Base-by-base conservation (phyloP, 2,888 invertebrate genomes). In the Taphrorychus bicolor region DNA sequence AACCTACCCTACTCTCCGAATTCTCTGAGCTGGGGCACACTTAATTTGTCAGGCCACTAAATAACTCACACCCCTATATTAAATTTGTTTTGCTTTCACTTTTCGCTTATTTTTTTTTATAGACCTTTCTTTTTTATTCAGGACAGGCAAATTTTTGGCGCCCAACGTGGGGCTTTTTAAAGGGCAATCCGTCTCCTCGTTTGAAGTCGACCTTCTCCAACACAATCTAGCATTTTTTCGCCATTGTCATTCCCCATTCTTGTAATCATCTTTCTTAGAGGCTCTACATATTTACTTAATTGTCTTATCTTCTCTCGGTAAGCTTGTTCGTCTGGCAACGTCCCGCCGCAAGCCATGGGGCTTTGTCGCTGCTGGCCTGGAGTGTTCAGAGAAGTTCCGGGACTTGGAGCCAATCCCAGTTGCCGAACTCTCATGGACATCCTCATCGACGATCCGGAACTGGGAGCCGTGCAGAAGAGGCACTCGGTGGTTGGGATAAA, bases 221-320 rank as follows among this genome's bases (percentile, higher is more conserved):
- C 2, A 95, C 97, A 61, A 93, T 91, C 82, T 98, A 97, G 80
- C 97, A 98, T 80, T 97, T 97, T 48, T 94, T 85, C 11, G 98
- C 83, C 0, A 95, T 95, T 93, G 80, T 94, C 94, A 79, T 90
- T 92, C 78, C 93, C 92, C 85, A 92, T 92, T 77, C 91, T 87
- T 59, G 93, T 90, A 73, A 98, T 94, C 93, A 97, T 95, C 70
- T 94, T 87, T 52, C 94, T 86, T 19, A 98, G 83, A 0, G 97
- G 96, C 76, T 97, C 97, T 73, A 97, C 95, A 80, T 95, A 98
- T 82, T 95, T 95, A 75, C 93, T 94, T 23, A 98, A 86, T 78
- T 97, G 95, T 23, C 94, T 89, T 19, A 71, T 67, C 82, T 97
- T 98, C 78, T 97, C 97, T 59, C 95, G 84, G 80, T 97, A 98